Evolutionary conservation across 1,140 invertebrate genomes (phyloP).

Genomic region (Drosophila neocordata): DNA sequence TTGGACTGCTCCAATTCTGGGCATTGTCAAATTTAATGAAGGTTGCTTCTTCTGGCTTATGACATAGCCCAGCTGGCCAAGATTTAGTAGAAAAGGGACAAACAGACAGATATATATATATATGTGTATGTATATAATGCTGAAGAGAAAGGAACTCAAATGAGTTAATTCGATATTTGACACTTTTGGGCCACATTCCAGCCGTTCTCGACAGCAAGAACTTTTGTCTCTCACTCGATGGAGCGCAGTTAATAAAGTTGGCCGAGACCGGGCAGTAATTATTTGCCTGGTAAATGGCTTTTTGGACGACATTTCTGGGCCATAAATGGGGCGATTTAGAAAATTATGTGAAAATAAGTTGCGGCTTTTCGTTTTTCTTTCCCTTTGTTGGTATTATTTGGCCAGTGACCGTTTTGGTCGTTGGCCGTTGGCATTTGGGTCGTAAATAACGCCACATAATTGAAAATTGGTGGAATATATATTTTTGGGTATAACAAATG

Average conservation of each 20-base stretch:
- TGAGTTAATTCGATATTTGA: conserved; percentile 82
- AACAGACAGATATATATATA: neutral
- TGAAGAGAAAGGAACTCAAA: conserved; percentile 41
- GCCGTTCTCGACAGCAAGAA: conserved; percentile 9
- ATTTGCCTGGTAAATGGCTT: conserved; percentile 76
- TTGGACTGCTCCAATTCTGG: conserved; percentile 24
- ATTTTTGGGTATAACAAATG: conserved; percentile 31
- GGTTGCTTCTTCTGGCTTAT: conserved; percentile 66
- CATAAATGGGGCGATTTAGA: conserved; percentile 71
- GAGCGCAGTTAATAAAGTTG: conserved; percentile 74
- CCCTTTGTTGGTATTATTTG: conserved; percentile 46
- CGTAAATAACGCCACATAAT: conserved; percentile 71
- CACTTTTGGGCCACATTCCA: conserved; percentile 72
- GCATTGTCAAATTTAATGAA: conserved; percentile 81
- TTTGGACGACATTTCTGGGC: conserved; percentile 62
- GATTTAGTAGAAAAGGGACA: conserved; percentile 56
- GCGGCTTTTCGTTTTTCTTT: conserved; percentile 21
- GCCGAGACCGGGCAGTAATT: conserved; percentile 61
- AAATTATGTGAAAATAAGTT: conserved; percentile 77
- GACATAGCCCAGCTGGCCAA: conserved; percentile 71
- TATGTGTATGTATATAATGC: neutral
- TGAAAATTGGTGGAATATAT: conserved; percentile 46
- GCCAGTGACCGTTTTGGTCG: conserved; percentile 31
- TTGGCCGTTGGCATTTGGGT: conserved; percentile 36
- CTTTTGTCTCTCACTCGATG: conserved; percentile 31